phyloP scores from a whole-genome alignment of 1,140 invertebrate species.

The Sminthurinus signatus region DNA sequence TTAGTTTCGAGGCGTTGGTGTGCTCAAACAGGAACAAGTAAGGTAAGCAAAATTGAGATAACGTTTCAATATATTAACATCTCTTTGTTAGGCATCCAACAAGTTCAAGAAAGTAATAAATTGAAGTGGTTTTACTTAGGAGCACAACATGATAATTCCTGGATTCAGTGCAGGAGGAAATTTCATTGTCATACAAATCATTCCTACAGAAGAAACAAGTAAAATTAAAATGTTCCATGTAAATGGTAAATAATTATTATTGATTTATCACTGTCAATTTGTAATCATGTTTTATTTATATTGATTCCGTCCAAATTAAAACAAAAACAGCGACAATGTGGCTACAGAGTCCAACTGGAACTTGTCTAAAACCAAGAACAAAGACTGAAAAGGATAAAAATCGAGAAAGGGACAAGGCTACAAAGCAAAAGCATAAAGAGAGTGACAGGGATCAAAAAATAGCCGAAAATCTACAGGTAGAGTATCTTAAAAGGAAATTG shows the following conservation, averaged over 20 bases:
- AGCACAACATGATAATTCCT: constrained; percentile 10
- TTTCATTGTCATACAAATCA: constrained; percentile 5
- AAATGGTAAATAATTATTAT: no score
- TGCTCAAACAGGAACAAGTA: neutral
- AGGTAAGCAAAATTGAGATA: no score
- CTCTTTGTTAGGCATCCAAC: no score
- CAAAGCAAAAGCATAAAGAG: neutral
- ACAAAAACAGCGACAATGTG: neutral
- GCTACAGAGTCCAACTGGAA: neutral
- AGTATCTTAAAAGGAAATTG: no score
- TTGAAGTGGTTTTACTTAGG: no score
- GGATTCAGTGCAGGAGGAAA: constrained; percentile 2
- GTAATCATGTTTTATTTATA: no score
- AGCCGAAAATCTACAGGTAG: no score
- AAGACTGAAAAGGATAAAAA: neutral
- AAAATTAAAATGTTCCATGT: no score
- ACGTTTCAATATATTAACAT: no score
- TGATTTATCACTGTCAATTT: no score
- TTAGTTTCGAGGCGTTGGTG: constrained; percentile 7
- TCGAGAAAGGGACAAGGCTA: neutral
- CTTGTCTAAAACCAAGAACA: neutral
- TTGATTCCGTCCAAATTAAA: no score
- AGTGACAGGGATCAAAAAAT: neutral
- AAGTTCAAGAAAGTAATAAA: no score
- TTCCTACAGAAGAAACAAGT: neutral